Evolutionary conservation across 2,113 vertebrate species (phyloP), one percentile per base, ranked within the genome.

Genomic region (Penelope pileata): DNA sequence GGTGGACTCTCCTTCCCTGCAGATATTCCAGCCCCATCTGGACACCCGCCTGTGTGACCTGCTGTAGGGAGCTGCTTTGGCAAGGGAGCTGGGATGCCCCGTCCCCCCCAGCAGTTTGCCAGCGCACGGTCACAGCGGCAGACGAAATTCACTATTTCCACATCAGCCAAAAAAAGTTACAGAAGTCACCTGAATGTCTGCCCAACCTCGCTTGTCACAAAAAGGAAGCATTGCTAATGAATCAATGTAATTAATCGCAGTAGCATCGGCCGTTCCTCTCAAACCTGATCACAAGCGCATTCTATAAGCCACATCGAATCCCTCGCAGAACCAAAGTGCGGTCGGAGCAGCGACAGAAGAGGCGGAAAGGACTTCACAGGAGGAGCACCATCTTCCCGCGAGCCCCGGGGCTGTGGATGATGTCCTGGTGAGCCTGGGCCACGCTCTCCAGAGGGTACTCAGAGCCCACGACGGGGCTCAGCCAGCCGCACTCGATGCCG

Each of bases 301-400:
- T 77, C 51, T 48, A 8, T 23, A 68, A 50, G 26, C 40, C 0
- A 43, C 17, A 5, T 6, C 30, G 47, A 66, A 4, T 8, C 27
- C 59, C 29, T n/a, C 53, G 2, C 0, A 6, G 24, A 88, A 72
- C 72, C 48, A 69, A 40, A 82, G 11, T 66, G 32, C 59, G 73
- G 34, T 4, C 42, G 43, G 40, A 83, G 80, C 23, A 83, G 8
- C 40, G 42, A 34, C 16, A 29, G 29, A 89, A 22, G 16, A 62
- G 27, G 7, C 2, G 30, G 23, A 12, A 38, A 62, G 30, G 59
- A 58, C 56, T 51, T 69, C 36, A 87, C 0, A 43, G 93, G 40
- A 98, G 83, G 22, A 99, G 98, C 82, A 99, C 91, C 98, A 99
- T 98, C 96, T 99, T 99, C 22, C 98, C 98, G n/a, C 40, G 73